Evolutionary conservation across 1,140 invertebrate genomes (phyloP).

Genomic region (Pseudoatta argentina): DNA sequence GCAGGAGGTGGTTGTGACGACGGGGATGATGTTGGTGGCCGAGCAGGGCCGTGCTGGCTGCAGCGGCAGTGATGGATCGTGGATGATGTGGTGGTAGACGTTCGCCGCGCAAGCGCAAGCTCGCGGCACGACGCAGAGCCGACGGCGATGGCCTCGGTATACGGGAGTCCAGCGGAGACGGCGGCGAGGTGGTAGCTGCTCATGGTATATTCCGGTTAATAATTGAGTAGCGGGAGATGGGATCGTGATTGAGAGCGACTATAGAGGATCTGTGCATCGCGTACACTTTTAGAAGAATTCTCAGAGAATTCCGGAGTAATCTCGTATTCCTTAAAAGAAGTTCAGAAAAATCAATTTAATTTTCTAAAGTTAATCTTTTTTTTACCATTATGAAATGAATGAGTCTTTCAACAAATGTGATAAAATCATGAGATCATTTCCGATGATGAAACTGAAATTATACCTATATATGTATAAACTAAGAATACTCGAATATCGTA

Average conservation of each 20-base stretch:
- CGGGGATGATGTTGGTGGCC: slow-evolving; percentile 79
- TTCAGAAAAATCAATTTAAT: not conserved
- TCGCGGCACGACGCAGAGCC: slow-evolving; percentile 84
- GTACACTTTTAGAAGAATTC: not conserved
- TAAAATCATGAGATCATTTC: not conserved
- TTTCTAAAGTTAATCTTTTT: not conserved
- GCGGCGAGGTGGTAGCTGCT: slow-evolving; percentile 24
- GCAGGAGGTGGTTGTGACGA: slow-evolving; percentile 69
- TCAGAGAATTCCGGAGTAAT: not conserved
- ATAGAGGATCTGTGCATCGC: not conserved
- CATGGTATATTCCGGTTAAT: slow-evolving; percentile 23
- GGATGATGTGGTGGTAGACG: slow-evolving; percentile 66
- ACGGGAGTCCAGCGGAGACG: slow-evolving; percentile 78
- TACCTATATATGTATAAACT: not conserved
- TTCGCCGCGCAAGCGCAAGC: slow-evolving; percentile 84
- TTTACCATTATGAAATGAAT: not conserved
- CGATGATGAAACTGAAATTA: not conserved
- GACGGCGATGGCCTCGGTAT: slow-evolving; percentile 84
- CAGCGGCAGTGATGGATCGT: slow-evolving; percentile 68
- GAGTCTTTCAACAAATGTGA: not conserved
- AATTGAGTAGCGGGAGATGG: slow-evolving; percentile 6
- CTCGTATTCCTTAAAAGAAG: not conserved
- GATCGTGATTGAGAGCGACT: not conserved
- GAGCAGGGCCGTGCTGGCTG: slow-evolving; percentile 77
- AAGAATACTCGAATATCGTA: too few relatives aligned